phyloP scores from a whole-genome alignment of 2,113 vertebrate genomes.

The Turnix velox region DNA sequence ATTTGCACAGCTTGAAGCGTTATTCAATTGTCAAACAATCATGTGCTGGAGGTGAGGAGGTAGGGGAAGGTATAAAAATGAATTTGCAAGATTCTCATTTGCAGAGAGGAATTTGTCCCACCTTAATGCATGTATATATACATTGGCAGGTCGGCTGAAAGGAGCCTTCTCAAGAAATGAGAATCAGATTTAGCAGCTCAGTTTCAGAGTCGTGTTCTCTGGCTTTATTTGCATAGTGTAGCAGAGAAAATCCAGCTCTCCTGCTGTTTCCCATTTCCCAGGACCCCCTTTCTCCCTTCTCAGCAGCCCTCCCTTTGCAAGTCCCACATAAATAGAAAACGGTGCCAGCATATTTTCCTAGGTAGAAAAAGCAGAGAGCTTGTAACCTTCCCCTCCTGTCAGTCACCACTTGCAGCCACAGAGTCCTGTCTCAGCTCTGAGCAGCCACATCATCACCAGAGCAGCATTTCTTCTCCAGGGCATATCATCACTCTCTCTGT shows the following conservation, averaged over 20 bases:
- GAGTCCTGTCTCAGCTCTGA: neutral
- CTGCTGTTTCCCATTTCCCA: conserved; percentile 36
- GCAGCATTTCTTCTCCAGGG: neutral
- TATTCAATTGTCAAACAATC: conserved; percentile 4
- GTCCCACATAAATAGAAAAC: neutral
- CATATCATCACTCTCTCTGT: neutral
- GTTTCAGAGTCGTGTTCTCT: neutral
- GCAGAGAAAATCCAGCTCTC: conserved; percentile 20
- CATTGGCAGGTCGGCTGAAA: neutral
- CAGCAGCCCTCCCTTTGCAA: neutral
- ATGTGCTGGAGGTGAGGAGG: neutral
- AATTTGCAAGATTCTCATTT: neutral
- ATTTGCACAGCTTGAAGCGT: neutral
- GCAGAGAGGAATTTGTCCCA: neutral
- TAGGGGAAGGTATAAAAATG: neutral
- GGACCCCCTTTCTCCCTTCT: neutral
- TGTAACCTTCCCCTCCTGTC: neutral
- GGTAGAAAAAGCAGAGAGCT: neutral
- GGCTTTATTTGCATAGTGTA: neutral
- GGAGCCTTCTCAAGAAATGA: neutral
- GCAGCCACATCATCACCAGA: neutral
- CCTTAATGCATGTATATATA: neutral
- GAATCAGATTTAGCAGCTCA: conserved; percentile 16
- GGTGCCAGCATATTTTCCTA: neutral
- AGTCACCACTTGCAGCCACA: neutral